Base-by-base conservation (phyloP, 1,140 invertebrate species). In the Drosophila melanica region DNA sequence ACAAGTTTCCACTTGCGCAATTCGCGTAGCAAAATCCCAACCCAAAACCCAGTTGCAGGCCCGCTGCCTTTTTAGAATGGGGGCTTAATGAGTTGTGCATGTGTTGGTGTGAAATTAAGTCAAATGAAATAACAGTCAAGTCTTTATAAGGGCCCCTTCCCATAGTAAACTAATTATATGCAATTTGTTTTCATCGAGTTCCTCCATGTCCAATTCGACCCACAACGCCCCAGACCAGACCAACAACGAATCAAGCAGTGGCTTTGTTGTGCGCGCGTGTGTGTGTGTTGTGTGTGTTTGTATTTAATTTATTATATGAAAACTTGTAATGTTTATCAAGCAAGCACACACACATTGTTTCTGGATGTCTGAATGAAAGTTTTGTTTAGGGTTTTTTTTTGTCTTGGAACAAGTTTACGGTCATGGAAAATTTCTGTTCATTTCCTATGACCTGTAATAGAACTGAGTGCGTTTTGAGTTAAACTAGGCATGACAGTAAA, bases 1-100 rank as follows among this genome's bases (percentile, higher is more conserved):
- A 67, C 73, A 75, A 75, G 62, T 76, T 76, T 76, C 73, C 74
- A 72, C 55, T 76, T 75, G 73, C 73, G 73, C 68, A 75, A 75
- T 72, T 48, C 41, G 14, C 48, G 1, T 6, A 51, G 27, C 14
- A 54, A 16, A 7, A 27, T 9, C 20, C 65, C 64, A 50, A 23
- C n/a, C 20, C 58, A 16, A 12, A 63, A 2, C 54, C 55, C 50
- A n/a, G n/a, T 39, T 12, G 11, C 37, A 39, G n/a, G 27, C 45
- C 16, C 33, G 60, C 39, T 23, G 60, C 73, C 68, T 55, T 72
- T 44, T 60, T 48, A 47, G 42, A 53, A 60, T 45, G 47, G 20
- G 20, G 16, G 6, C 9, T n/a, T 50, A 67, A 44, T 57, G 64
- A 57, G 53, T 4, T n/a, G 30, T 33, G 51, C 44, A 44, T 42